Evolutionary conservation across 2,113 vertebrate species (phyloP).

Genomic region (Entomyzon cyanotis): DNA sequence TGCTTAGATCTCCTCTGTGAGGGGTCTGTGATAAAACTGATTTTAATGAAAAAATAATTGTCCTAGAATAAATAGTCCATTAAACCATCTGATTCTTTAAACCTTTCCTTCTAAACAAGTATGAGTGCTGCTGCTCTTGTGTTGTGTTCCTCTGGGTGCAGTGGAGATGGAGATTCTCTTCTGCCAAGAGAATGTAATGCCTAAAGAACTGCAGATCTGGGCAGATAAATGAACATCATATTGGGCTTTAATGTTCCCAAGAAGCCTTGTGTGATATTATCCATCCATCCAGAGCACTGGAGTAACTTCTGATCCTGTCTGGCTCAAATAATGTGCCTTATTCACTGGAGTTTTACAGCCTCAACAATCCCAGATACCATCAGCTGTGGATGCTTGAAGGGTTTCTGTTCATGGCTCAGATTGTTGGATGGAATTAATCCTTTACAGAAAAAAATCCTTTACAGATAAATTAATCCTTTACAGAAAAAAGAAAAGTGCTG

Average conservation of each 20-base stretch:
- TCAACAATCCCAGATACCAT: not conserved
- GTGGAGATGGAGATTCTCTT: not conserved
- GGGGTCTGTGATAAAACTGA: not conserved
- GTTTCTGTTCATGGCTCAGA: not conserved
- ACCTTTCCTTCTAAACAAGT: not conserved
- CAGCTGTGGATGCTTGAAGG: not conserved
- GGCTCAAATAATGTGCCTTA: not conserved
- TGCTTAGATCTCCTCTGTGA: not conserved
- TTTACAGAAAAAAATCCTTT: not conserved
- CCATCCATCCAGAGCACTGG: not conserved
- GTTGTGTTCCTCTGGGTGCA: not conserved
- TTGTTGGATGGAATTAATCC: not conserved
- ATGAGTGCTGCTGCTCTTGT: not conserved
- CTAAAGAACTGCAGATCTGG: not conserved
- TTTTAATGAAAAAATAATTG: not conserved
- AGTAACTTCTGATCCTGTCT: not conserved
- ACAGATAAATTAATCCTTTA: not conserved
- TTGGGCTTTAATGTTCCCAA: not conserved
- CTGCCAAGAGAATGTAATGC: not conserved
- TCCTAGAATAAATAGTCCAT: not conserved
- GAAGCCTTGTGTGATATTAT: not conserved
- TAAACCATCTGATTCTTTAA: not conserved
- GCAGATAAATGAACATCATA: not conserved
- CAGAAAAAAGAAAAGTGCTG: not conserved
- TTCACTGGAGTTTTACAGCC: not conserved